Evolutionary conservation across 2,113 vertebrate genomes (phyloP).

Genomic region (Dasyurus viverrinus): DNA sequence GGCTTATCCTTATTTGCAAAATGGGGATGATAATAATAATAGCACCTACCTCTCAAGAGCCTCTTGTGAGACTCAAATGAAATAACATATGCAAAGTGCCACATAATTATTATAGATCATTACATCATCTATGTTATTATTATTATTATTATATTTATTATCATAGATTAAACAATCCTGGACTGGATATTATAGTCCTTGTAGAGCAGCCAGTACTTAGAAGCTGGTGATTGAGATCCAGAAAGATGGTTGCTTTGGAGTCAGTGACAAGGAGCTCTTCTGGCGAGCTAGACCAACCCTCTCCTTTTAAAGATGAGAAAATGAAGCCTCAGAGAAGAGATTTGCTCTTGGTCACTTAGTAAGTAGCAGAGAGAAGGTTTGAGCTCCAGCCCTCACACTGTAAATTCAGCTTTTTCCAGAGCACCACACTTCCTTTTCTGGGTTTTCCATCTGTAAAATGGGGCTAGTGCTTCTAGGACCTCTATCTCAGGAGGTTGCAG

Average conservation of each 20-base stretch:
- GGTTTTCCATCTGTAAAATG: neutral
- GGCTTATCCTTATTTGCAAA: neutral
- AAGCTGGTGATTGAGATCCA: neutral
- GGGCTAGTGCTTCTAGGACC: neutral
- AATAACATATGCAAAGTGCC: neutral
- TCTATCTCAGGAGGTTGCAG: neutral
- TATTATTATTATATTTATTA: neutral
- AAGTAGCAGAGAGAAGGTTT: neutral
- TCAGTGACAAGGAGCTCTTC: neutral
- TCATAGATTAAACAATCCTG: neutral
- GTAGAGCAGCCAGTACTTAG: neutral
- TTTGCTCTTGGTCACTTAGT: neutral
- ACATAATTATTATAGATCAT: neutral
- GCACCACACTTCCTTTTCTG: neutral
- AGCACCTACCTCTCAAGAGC: neutral
- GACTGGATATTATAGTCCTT: neutral
- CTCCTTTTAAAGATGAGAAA: neutral
- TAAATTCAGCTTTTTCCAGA: neutral
- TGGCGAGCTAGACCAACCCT: neutral
- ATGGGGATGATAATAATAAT: neutral
- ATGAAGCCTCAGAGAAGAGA: neutral
- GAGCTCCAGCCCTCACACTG: neutral
- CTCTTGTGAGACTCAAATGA: neutral
- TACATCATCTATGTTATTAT: neutral
- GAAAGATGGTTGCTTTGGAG: neutral